phyloP scores from a whole-genome alignment of 2,797 vertebrate species.

The Morelia viridis region DNA sequence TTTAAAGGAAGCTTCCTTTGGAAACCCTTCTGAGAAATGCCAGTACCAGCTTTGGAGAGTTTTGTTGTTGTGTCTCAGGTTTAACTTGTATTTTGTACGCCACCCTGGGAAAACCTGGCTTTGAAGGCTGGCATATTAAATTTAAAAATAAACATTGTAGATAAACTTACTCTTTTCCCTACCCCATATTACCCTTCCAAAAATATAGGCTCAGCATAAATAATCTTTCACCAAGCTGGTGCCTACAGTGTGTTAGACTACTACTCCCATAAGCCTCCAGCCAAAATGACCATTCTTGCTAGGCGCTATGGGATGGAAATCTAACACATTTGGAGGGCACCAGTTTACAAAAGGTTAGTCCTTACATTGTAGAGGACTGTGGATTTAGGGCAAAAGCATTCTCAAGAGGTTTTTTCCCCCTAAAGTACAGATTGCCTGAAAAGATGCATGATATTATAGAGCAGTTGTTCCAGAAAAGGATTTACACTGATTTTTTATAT shows the following conservation, averaged over 20 bases:
- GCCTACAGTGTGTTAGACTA: background rate
- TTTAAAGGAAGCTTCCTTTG: background rate
- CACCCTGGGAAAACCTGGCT: background rate
- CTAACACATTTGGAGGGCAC: background rate
- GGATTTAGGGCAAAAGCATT: constrained; percentile 58
- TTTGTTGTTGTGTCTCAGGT: background rate
- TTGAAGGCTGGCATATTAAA: background rate
- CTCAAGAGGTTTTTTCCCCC: constrained; percentile 49
- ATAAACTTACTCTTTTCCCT: background rate
- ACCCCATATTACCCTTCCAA: background rate
- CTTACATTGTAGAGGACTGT: constrained; percentile 25
- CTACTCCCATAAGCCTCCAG: background rate
- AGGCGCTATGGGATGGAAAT: background rate
- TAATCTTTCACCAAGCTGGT: no score
- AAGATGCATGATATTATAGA: constrained; percentile 59
- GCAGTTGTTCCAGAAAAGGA: constrained; percentile 51
- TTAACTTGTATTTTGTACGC: background rate
- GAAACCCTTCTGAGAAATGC: background rate
- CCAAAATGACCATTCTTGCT: background rate
- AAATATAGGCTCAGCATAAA: background rate
- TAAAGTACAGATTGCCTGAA: constrained; percentile 58
- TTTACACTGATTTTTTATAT: constrained; percentile 53
- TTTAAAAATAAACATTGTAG: background rate
- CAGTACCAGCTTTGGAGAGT: background rate
- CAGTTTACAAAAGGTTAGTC: background rate